Evolutionary conservation across 2,113 vertebrate species (phyloP).

Genomic region (Rhinogobius similis): DNA sequence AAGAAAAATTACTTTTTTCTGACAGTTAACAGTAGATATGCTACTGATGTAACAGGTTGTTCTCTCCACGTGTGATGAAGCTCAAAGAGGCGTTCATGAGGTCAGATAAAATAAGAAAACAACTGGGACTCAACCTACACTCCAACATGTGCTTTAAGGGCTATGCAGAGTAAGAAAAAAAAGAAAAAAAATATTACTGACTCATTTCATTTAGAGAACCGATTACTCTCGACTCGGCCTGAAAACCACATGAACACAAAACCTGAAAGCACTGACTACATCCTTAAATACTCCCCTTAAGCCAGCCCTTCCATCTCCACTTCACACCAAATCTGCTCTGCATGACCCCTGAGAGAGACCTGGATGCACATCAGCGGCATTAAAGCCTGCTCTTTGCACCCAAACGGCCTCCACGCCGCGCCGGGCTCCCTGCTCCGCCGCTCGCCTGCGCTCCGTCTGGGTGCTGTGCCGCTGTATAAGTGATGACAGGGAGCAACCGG

Average conservation of each 20-base stretch:
- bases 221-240: too few relatives aligned
- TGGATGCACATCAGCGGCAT: constrained; percentile 56
- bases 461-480: constrained; percentile 56
- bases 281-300: background rate
- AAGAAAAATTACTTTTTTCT: background rate
- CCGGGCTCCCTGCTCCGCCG: constrained; percentile 49
- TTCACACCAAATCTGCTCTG: constrained; percentile 30
- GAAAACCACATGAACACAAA: too few relatives aligned
- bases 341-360: constrained; percentile 54
- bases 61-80: too few relatives aligned
- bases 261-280: background rate
- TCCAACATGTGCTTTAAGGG: too few relatives aligned
- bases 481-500: constrained; percentile 70
- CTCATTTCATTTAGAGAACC: too few relatives aligned
- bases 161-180: too few relatives aligned
- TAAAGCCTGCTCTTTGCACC: constrained; percentile 56
- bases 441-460: constrained; percentile 54
- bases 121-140: too few relatives aligned
- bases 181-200: too few relatives aligned
- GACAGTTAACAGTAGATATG: background rate
- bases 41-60: too few relatives aligned
- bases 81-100: too few relatives aligned
- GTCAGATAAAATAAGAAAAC: too few relatives aligned
- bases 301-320: background rate
- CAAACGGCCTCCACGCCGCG: constrained; percentile 62